Percentiles rank a stretch among this genome's conserved stretches.
These are phyloP conservation scores for Halcyon badia DNA, from an alignment of 2,797 vertebrate species.

Conservation along the genomic window DNA sequence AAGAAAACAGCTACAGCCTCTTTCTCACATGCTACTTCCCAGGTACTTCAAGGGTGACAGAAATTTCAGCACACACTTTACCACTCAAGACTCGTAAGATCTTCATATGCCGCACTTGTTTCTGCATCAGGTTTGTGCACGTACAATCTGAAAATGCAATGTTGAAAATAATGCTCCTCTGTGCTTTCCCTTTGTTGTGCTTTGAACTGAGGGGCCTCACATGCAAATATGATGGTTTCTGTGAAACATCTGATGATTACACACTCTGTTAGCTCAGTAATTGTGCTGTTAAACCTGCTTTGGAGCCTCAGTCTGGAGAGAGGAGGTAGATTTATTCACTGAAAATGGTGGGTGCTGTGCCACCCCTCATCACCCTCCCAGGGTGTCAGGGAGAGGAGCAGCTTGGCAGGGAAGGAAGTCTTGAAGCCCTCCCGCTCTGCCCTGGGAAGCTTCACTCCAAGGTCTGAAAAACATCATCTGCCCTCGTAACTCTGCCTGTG, in stretches of 20 bases:
- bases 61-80: not conserved
- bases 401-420: not conserved
- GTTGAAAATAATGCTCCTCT: not conserved
- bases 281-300: not conserved
- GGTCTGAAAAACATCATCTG: not conserved
- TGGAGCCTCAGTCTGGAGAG: not conserved
- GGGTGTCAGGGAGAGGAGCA: not conserved
- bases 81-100: not conserved
- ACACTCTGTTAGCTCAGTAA: not conserved
- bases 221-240: not conserved
- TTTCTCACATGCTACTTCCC: not conserved
- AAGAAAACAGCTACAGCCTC: not conserved
- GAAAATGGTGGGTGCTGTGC: not conserved
- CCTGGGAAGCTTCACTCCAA: not conserved
- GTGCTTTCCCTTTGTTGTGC: not conserved
- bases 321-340: not conserved
- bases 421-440: not conserved
- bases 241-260: not conserved
- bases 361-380: not conserved
- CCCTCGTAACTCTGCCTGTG: not conserved
- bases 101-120: not conserved
- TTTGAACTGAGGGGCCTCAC: not conserved
- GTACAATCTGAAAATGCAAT: not conserved
- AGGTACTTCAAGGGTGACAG: not conserved
- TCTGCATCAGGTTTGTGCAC: not conserved